A percentile compares a stretch with the other conserved stretches of the same genome.
Conservation (phyloP, 64 coral and sea anemone genomes). For the Astreopora myriophthalma region DNA sequence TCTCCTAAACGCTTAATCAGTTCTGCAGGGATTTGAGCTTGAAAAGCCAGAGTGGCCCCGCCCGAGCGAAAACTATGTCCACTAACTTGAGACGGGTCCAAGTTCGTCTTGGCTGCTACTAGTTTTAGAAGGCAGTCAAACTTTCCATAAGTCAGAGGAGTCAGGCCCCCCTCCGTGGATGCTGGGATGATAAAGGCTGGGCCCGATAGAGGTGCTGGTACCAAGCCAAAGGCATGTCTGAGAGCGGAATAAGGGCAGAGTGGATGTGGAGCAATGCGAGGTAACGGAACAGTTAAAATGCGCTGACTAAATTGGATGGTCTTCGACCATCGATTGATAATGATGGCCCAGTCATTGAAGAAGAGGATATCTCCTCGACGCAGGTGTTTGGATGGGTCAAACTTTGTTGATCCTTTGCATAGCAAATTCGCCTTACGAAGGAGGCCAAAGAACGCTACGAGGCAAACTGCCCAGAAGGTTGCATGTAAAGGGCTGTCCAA, state of each 20-base stretch:
- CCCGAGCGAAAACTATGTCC: not conserved
- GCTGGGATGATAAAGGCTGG: not conserved
- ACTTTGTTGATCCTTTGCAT: not conserved
- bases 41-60: not conserved
- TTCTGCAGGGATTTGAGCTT: not conserved
- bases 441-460: conserved; percentile 14
- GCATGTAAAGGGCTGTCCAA: not conserved
- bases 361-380: not conserved
- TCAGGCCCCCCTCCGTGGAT: not conserved
- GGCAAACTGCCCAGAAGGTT: not conserved
- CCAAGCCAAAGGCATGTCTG: not conserved
- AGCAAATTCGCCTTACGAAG: not conserved
- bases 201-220: not conserved
- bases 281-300: not conserved
- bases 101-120: not conserved
- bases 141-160: not conserved
- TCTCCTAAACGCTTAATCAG: conserved; percentile 21
- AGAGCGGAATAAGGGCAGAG: not conserved
- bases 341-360: not conserved
- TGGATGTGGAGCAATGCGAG: not conserved
- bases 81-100: not conserved
- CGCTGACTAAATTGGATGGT: not conserved
- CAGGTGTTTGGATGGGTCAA: not conserved
- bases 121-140: not conserved
- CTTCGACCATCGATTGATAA: not conserved